A percentile compares a stretch with the other conserved stretches of the same genome.
These are phyloP conservation scores for Craterocephalus amniculus DNA, from an alignment of 2,797 vertebrate genomes.

Conservation along the genomic window DNA sequence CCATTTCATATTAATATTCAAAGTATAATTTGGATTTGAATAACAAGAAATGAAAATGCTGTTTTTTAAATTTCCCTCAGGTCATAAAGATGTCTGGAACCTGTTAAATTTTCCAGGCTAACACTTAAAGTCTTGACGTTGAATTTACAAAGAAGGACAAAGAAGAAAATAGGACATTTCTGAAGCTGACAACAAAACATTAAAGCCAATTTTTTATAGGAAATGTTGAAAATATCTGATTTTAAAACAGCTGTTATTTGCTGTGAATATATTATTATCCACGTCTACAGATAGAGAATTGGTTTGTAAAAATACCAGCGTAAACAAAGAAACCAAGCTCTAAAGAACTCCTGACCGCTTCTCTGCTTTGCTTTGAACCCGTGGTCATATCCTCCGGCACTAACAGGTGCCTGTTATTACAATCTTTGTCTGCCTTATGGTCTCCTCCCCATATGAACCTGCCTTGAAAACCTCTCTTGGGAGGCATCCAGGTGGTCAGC, in stretches of 20 bases:
- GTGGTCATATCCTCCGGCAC: not conserved
- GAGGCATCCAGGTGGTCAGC: not conserved
- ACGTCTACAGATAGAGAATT: not conserved
- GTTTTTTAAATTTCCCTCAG: constrained; percentile 7
- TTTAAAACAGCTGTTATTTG: not conserved
- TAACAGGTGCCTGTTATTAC: not conserved
- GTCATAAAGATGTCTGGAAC: not conserved
- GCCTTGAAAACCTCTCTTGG: not conserved
- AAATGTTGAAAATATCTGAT: not conserved
- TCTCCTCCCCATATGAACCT: not conserved
- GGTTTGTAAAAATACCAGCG: not conserved
- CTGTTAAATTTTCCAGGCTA: not conserved
- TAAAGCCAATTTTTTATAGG: not conserved
- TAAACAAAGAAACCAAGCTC: not conserved
- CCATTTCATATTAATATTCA: not conserved
- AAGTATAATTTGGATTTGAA: not conserved
- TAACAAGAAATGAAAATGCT: not conserved
- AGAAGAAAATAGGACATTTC: not conserved
- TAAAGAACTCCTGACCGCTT: not conserved
- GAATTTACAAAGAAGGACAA: not conserved
- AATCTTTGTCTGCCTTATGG: constrained; percentile 6
- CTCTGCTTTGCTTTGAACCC: too few species aligned
- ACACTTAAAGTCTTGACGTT: not conserved
- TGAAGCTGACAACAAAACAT: not conserved
- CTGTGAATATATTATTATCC: not conserved